phyloP scores from a whole-genome alignment of 2,888 invertebrate species.

The Melinopterus prodromus region DNA sequence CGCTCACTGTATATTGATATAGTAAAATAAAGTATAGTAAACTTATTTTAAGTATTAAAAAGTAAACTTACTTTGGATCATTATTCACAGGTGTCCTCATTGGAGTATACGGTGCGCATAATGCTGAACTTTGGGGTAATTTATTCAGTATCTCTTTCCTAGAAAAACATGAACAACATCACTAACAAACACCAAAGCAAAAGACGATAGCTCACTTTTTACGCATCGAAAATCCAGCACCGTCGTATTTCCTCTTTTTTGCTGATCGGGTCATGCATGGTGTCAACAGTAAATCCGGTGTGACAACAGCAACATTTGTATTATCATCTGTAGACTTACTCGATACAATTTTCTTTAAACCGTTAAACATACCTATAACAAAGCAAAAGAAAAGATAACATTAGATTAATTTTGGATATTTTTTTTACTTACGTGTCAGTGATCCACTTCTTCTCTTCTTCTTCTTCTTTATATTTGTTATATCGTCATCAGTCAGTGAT shows the following conservation, averaged over 20 bases:
- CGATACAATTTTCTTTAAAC: conserved; percentile 80
- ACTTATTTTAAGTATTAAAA: too few relatives aligned
- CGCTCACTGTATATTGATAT: too few relatives aligned
- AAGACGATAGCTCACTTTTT: conserved; percentile 66
- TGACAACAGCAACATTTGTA: conserved; percentile 50
- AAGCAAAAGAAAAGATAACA: conserved; percentile 20
- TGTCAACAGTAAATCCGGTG: conserved; percentile 60
- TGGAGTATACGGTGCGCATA: conserved; percentile 64
- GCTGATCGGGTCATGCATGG: conserved; percentile 70
- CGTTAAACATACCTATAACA: conserved; percentile 75
- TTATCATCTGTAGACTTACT: conserved; percentile 63
- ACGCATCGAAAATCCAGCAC: conserved; percentile 69
- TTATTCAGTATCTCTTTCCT: conserved; percentile 71
- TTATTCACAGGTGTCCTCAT: conserved; percentile 48
- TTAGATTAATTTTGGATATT: background rate
- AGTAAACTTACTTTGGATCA: conserved; percentile 66
- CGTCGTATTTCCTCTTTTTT: conserved; percentile 73
- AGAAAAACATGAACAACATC: conserved; percentile 51
- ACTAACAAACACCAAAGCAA: conserved; percentile 5
- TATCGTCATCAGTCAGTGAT: conserved; percentile 63
- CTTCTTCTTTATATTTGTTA: conserved; percentile 66
- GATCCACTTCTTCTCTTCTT: conserved; percentile 89
- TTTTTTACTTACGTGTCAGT: conserved; percentile 72
- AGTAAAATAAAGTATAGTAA: too few relatives aligned
- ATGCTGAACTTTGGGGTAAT: conserved; percentile 66